These are phyloP conservation scores for Calliopsis andreniformis DNA, from an alignment of 1,140 invertebrate genomes.

Conservation along the genomic window DNA sequence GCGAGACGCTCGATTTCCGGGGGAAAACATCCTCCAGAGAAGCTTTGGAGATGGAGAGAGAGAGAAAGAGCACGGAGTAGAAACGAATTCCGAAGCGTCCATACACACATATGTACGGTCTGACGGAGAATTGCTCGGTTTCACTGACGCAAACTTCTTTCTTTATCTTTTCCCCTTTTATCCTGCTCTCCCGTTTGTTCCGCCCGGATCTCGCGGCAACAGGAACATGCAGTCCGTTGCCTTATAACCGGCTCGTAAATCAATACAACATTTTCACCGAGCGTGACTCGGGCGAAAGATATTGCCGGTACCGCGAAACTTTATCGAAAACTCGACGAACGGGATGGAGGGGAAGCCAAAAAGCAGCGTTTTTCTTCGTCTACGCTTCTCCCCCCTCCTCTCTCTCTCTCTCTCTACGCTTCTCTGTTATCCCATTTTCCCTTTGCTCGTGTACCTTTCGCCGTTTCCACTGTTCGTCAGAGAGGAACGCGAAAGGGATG, in stretches of 20 bases:
- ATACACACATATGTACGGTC: background rate
- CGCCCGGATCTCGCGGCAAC: conserved; percentile 24
- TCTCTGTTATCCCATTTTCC: background rate
- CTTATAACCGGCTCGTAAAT: conserved; percentile 66
- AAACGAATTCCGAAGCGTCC: conserved; percentile 8
- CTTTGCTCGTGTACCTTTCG: background rate
- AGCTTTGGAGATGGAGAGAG: too few relatives aligned
- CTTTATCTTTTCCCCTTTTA: conserved; percentile 19
- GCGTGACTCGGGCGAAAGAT: conserved; percentile 67
- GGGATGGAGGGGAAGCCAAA: conserved; percentile 51
- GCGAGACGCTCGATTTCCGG: conserved; percentile 20
- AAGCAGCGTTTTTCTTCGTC: conserved; percentile 27
- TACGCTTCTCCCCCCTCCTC: background rate
- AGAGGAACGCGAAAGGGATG: conserved; percentile 10
- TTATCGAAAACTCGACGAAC: conserved; percentile 73
- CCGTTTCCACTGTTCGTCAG: background rate
- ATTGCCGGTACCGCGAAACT: conserved; percentile 74
- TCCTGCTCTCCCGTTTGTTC: conserved; percentile 12
- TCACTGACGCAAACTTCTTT: conserved; percentile 41
- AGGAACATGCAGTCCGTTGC: conserved; percentile 48
- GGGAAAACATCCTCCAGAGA: conserved; percentile 36
- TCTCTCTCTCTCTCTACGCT: too few relatives aligned
- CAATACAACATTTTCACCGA: conserved; percentile 69
- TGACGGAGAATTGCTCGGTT: conserved; percentile 34
- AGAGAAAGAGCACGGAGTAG: background rate